Conservation (phyloP, 2,888 invertebrate species). For the Cantharis lateralis region DNA sequence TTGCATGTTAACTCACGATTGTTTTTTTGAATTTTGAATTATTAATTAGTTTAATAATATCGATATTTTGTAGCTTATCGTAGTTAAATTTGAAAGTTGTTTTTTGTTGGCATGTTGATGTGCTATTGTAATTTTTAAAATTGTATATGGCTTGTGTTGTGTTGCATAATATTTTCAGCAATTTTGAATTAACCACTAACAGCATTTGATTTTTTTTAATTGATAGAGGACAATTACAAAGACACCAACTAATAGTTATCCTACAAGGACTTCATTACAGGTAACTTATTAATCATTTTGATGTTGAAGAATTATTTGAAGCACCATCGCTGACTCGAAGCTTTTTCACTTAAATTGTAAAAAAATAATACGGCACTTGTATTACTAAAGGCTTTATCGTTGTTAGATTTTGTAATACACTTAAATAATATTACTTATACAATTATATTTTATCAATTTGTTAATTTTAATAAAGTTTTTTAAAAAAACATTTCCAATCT, state of each 20-base stretch:
- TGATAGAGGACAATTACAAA: conserved; percentile 60
- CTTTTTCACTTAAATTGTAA: conserved; percentile 6
- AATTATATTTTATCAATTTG: conserved; percentile 6
- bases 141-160: conserved; percentile 5
- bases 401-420: not conserved
- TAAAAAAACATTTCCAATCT: not conserved
- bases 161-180: not conserved
- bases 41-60: not conserved
- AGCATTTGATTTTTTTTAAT: conserved; percentile 25
- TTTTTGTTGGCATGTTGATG: not conserved
- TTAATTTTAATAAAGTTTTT: conserved; percentile 11
- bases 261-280: conserved; percentile 67
- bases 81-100: not conserved
- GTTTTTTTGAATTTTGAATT: not conserved
- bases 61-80: not conserved
- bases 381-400: not conserved
- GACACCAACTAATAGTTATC: conserved; percentile 62
- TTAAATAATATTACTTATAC: conserved; percentile 1
- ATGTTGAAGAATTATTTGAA: conserved; percentile 37
- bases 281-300: conserved; percentile 59
- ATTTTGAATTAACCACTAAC: not conserved
- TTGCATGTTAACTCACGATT: not conserved
- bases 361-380: not conserved
- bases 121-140: not conserved
- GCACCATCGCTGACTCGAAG: conserved; percentile 36